phyloP scores from a whole-genome alignment of 2,888 invertebrate genomes.

The Zygaena filipendulae region DNA sequence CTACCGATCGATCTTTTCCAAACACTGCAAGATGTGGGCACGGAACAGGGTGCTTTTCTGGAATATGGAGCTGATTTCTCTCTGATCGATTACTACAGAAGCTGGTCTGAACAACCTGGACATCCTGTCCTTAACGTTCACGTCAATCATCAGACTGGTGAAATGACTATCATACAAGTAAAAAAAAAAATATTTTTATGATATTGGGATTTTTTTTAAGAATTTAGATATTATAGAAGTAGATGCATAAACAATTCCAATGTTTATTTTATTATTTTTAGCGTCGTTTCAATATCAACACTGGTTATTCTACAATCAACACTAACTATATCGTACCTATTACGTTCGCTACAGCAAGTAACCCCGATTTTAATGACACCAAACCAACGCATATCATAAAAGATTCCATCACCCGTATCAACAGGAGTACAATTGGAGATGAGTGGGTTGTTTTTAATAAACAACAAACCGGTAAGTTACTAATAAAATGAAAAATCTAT shows the following conservation, averaged over 20 bases:
- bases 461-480: conserved; percentile 66
- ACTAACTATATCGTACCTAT: conserved; percentile 52
- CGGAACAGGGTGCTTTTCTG: conserved; percentile 25
- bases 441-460: conserved; percentile 72
- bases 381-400: conserved; percentile 47
- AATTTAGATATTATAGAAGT: background rate
- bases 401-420: conserved; percentile 29
- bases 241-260: background rate
- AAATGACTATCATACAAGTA: conserved; percentile 54
- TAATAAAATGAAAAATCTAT: too few species aligned
- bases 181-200: background rate
- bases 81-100: conserved; percentile 43
- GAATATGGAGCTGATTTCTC: conserved; percentile 43
- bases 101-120: conserved; percentile 69
- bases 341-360: conserved; percentile 43
- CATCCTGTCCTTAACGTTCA: conserved; percentile 69
- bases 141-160: conserved; percentile 47
- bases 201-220: background rate
- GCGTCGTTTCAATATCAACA: conserved; percentile 63
- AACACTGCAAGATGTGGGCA: conserved; percentile 41
- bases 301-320: conserved; percentile 28
- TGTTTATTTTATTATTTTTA: conserved; percentile 22
- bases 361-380: conserved; percentile 44
- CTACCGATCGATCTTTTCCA: conserved; percentile 59
- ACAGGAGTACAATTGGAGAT: conserved; percentile 34